Conservation (phyloP, 1,140 invertebrate species). For the Prorops nasuta region DNA sequence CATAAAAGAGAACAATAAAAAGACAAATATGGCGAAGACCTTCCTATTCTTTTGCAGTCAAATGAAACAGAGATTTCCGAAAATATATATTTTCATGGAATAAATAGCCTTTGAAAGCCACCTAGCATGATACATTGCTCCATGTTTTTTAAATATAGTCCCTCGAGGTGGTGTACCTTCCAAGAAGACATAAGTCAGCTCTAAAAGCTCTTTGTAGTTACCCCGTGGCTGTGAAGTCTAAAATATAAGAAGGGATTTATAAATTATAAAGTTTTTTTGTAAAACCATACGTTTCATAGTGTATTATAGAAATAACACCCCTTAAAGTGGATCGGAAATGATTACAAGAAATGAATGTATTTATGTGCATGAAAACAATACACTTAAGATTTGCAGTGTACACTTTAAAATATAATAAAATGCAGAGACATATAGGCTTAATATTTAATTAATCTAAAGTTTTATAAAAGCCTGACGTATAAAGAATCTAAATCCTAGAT, state of each 20-base stretch:
- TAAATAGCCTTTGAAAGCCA: constrained; percentile 43
- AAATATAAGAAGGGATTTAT: neutral
- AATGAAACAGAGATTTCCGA: neutral
- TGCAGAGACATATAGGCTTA: too few species aligned
- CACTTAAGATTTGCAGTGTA: too few species aligned
- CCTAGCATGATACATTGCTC: constrained; percentile 38
- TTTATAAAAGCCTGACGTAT: too few species aligned
- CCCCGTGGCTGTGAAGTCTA: neutral
- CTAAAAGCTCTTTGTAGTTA: neutral
- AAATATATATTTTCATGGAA: constrained; percentile 33
- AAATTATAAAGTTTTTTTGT: too few species aligned
- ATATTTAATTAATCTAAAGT: too few species aligned
- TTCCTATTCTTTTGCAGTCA: neutral
- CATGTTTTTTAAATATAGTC: constrained; percentile 32
- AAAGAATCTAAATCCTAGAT: too few species aligned
- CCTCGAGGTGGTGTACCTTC: neutral
- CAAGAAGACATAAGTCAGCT: neutral
- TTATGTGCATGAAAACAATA: too few species aligned
- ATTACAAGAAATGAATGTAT: too few species aligned
- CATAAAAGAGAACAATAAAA: constrained; percentile 16
- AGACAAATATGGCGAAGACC: constrained; percentile 14
- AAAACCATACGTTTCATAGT: too few species aligned
- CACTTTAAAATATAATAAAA: too few species aligned
- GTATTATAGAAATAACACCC: too few species aligned
- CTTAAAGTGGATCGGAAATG: too few species aligned